Percentiles rank a stretch among this genome's conserved stretches.
These are phyloP conservation scores for Boloria euphrosyne DNA, from an alignment of 2,888 invertebrate genomes.

Conservation along the genomic window DNA sequence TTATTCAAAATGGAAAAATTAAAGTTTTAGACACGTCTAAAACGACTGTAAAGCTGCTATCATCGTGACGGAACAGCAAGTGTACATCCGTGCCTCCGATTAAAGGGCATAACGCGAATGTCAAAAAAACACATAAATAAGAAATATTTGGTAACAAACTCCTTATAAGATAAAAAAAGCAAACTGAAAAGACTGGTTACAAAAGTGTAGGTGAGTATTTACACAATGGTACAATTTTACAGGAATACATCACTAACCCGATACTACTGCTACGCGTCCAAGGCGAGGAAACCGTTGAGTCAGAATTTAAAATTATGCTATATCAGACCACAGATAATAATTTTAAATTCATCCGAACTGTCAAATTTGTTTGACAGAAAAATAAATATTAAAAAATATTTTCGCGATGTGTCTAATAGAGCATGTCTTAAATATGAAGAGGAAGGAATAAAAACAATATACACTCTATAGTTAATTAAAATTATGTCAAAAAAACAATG, in stretches of 20 bases:
- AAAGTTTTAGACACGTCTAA: too few relatives aligned
- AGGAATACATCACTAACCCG: slow-evolving; percentile 67
- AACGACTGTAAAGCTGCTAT: too few relatives aligned
- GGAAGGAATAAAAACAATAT: slow-evolving; percentile 50
- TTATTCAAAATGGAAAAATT: too few relatives aligned
- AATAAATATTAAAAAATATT: too few relatives aligned
- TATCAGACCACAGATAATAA: neutral
- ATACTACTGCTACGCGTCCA: slow-evolving; percentile 57
- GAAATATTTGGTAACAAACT: slow-evolving; percentile 81
- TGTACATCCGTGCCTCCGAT: slow-evolving; percentile 41
- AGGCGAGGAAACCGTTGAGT: slow-evolving; percentile 29
- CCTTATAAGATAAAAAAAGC: slow-evolving; percentile 60
- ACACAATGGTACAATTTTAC: slow-evolving; percentile 60
- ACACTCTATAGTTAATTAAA: slow-evolving; percentile 57
- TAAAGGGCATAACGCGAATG: slow-evolving; percentile 42
- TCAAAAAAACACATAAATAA: slow-evolving; percentile 67
- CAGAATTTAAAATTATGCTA: slow-evolving; percentile 20
- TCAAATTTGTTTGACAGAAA: too few relatives aligned
- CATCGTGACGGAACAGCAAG: neutral
- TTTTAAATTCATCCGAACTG: neutral
- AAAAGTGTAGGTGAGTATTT: slow-evolving; percentile 62
- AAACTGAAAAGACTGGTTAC: slow-evolving; percentile 54
- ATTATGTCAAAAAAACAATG: slow-evolving; percentile 58
- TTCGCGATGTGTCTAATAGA: neutral
- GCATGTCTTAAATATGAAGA: slow-evolving; percentile 30